Evolutionary conservation across 2,797 vertebrate species (phyloP), one percentile per base, ranked within the genome.

Genomic region (Aulostomus chinensis): DNA sequence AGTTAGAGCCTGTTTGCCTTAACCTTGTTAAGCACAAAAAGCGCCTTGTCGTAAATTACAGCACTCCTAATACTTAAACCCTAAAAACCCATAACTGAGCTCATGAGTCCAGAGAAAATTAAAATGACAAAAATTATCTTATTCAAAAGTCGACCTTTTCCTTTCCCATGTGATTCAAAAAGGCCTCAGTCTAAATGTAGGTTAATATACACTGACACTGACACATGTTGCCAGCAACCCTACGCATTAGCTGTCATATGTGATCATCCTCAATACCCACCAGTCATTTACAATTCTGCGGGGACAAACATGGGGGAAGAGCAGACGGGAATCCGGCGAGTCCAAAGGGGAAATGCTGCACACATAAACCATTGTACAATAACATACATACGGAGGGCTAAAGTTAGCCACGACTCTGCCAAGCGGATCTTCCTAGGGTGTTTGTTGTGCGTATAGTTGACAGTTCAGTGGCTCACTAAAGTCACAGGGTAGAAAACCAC

Each of bases 191-290:
- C 48, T 48, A 59, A 81, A 86, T 85, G 73, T 85, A 80, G 80
- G 84, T 79, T 86, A 86, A 89, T 85, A 77, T 79, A 73, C 69
- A 61, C 81, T 85, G 81, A 78, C 73, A 49, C 77, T 81, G 84
- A 84, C 86, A 87, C 85, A 88, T 81, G 82, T 85, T 86, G 82
- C 84, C 80, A 83, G 77, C 73, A 79, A 81, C 76, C 78, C 77
- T 79, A 82, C 55, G 69, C 80, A 83, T 82, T 84, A 77, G 58
- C 84, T 80, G 85, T 85, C 86, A 85, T 73, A 77, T 78, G 68
- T 20, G 37, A 84, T 90, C 79, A 74, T 71, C 56, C 47, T 88
- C 86, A 80, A 69, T 72, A 64, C 78, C 82, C 78, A 87, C 80
- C 64, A 80, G 77, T 77, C 86, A 83, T 83, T 85, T 86, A 76